Evolutionary conservation across 2,888 invertebrate genomes (phyloP).

Genomic region (Habrosyne pyritoides): DNA sequence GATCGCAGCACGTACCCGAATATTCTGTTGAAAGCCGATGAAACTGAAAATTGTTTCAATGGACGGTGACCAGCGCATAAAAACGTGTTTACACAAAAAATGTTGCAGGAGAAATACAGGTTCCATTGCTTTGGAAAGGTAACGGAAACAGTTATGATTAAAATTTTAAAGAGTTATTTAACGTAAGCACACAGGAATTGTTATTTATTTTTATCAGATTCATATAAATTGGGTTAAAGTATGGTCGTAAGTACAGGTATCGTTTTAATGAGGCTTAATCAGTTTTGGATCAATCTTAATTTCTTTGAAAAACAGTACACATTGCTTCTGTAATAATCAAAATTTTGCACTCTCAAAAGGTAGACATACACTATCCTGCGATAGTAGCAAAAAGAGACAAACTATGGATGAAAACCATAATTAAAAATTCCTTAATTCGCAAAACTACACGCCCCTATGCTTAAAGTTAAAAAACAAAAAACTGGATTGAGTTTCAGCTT

Average conservation of each 20-base stretch:
- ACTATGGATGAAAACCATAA: background rate
- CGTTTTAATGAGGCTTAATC: too few relatives aligned
- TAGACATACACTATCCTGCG: too few relatives aligned
- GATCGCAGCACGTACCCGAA: conserved; percentile 40
- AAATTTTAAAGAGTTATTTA: background rate
- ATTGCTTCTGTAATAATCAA: too few relatives aligned
- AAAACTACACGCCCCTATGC: background rate
- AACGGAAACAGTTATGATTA: background rate
- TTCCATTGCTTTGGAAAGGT: background rate
- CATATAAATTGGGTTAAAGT: too few relatives aligned
- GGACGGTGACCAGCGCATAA: conserved; percentile 12
- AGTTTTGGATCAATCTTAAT: too few relatives aligned
- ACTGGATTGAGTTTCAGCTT: conserved; percentile 3
- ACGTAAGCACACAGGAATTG: background rate
- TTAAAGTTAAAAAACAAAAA: conserved; percentile 4
- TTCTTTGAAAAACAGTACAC: too few relatives aligned
- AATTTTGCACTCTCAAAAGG: too few relatives aligned
- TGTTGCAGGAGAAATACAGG: background rate
- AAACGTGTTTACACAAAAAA: background rate
- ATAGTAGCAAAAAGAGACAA: background rate
- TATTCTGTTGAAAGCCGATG: conserved; percentile 48
- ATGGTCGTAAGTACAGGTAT: too few relatives aligned
- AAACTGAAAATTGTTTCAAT: conserved; percentile 58
- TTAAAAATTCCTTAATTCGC: background rate
- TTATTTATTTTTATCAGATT: too few relatives aligned